Evolutionary conservation across 2,113 vertebrate species (phyloP).

Genomic region (Dasyornis broadbenti): DNA sequence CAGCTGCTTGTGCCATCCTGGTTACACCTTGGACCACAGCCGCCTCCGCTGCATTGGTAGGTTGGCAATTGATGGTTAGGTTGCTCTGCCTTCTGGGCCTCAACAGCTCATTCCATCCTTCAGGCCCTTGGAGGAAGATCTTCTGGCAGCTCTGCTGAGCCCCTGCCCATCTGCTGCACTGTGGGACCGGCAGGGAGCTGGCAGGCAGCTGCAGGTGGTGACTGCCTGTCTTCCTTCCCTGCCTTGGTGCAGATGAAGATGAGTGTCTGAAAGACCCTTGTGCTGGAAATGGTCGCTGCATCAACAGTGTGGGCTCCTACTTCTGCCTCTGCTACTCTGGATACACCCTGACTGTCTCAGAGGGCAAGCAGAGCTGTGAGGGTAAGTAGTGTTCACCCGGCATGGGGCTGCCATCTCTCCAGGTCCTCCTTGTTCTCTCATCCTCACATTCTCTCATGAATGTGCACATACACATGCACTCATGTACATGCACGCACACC

Average conservation of each 20-base stretch:
- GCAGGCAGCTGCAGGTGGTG: background rate
- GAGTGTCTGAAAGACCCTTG: constrained; percentile 86
- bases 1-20: constrained; percentile 84
- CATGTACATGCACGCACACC: too few species aligned
- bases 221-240: background rate
- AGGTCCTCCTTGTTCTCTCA: background rate
- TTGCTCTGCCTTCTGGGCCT: background rate
- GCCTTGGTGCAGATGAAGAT: constrained; percentile 76
- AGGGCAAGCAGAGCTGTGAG: constrained; percentile 82
- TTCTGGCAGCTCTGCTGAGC: background rate
- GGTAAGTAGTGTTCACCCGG: constrained; percentile 67
- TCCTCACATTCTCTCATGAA: rapidly evolving
- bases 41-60: constrained; percentile 80
- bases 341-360: constrained; percentile 74
- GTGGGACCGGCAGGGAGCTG: background rate
- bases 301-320: constrained; percentile 87
- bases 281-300: constrained; percentile 80
- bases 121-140: background rate
- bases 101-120: background rate
- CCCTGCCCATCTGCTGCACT: background rate
- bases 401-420: background rate
- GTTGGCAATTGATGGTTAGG: background rate
- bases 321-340: constrained; percentile 86
- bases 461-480: background rate
- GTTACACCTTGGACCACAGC: constrained; percentile 76